Evolutionary conservation across 1,140 invertebrate genomes (phyloP), one percentile per base, ranked within the genome.

Genomic region (Anoplolepis gracilipes): DNA sequence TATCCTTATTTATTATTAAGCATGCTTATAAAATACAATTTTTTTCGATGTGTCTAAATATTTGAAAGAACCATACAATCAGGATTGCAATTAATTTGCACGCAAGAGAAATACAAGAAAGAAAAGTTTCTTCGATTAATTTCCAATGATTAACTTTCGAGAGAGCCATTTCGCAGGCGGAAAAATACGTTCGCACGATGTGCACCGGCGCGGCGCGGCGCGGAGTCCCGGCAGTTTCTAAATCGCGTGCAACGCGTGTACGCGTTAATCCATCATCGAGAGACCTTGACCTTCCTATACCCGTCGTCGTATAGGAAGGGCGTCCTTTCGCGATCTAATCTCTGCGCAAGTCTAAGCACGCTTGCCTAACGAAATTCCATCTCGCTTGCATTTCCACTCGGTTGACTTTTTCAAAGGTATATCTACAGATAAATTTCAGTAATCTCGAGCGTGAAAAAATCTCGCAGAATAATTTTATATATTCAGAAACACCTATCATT

Each of bases 281-380:
- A 86, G 64, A 84, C 91, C 90, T 91, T 91, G 91, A 91, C 86
- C 88, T 90, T 90, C 69, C 42, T 22, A 25, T 19, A 49, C 46
- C 16, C 62, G 36, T 61, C 25, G 65, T 28, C 13, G 46, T 69
- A n/a, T n/a, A 69, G 25, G 16, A 49, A 49, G 46, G 19, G 22
- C 64, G 77, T 81, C 49, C 36, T 81, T 81, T 81, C 77, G 62
- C 49, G 64, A 70, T 81, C 36, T 72, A 57, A 81, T 81, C 77
- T 11, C 70, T 36, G 36, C 36, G 25, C 36, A 70, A 57, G 33
- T 33, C 33, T 70, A 36, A 69, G 33, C 64, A 55, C 22, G 64
- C 64, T 55, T 25, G 19, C 42, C 5, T 30, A 28, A 79, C 62
- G 16, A 79, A 79, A 79, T 69, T 79, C 62, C 64, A 69, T 55